Base-by-base conservation (phyloP, 2,797 vertebrate genomes). In the Galago senegalensis region DNA sequence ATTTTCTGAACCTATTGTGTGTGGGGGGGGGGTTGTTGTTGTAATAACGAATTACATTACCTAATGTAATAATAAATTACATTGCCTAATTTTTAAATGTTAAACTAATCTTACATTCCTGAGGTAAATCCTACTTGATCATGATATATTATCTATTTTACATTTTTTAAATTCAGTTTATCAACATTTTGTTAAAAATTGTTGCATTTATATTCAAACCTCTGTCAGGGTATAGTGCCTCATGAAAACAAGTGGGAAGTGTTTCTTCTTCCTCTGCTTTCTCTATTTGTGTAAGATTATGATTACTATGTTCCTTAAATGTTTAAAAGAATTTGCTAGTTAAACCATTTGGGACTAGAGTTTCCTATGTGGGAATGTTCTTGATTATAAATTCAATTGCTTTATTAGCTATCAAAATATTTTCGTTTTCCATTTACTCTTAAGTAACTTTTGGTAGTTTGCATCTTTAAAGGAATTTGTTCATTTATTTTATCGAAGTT, bases 401-500 rank as follows among this genome's bases (percentile, higher is more conserved):
- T 77, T 91, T 73, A 34, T 93, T 82, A 87, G 5, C 37, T 96
- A 29, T 69, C 67, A 87, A 56, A 72, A 40, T 85, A 67, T 94
- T 94, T 49, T 87, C 34, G 2, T 56, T 92, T 96, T 95, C 27
- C 92, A 18, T 34, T 93, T 84, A 43, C 82, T 92, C n/a, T 82
- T 91, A 63, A 93, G 43, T 61, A 23, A 73, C 82, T 61, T 93
- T 95, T 92, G 29, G 13, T 82, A 81, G n/a, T 87, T 87, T 80
- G 31, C 70, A 37, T 60, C 60, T 93, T 60, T 86, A n/a, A 87
- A 37, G 8, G 13, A 92, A 92, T 92, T 69, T 94, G 16, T 73
- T 85, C 27, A 76, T 93, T 93, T 89, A 76, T 93, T 93, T 89
- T 27, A 75, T 65, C 43, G 37, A 83, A 92, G 17, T 83, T 94